Conservation (phyloP, 2,797 vertebrate genomes). For the Lacerta bilineata region DNA sequence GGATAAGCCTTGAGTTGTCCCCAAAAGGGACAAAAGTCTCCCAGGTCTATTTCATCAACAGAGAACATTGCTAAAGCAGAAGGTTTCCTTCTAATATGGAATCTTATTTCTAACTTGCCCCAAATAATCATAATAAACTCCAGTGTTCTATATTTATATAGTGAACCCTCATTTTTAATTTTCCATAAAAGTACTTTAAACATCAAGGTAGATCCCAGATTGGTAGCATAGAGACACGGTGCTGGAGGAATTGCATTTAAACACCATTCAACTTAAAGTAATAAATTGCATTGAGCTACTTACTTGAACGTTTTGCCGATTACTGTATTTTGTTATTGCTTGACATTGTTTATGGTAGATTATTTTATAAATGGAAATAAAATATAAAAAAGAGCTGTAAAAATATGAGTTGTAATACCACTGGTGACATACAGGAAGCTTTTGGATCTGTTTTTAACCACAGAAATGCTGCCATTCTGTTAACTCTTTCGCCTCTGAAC, state of each 20-base stretch:
- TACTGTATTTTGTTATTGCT: not conserved
- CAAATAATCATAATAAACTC: not conserved
- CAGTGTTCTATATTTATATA: not conserved
- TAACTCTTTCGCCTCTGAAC: constrained; percentile 24
- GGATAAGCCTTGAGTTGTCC: too few species aligned
- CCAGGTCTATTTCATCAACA: not conserved
- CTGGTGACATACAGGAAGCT: not conserved
- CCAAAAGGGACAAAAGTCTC: not conserved
- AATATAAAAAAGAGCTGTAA: not conserved
- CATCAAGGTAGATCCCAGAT: not conserved
- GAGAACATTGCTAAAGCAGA: not conserved
- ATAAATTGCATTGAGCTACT: not conserved
- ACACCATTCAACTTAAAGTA: not conserved
- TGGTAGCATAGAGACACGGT: not conserved
- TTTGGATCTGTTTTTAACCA: constrained; percentile 15
- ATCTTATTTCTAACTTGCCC: not conserved
- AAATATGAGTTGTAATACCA: constrained; percentile 6
- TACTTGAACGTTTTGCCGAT: not conserved
- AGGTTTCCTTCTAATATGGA: not conserved
- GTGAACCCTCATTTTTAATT: not conserved
- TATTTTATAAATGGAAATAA: not conserved
- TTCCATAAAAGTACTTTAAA: not conserved
- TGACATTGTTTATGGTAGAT: not conserved
- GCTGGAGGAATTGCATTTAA: not conserved
- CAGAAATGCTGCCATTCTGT: not conserved